Base-by-base conservation (phyloP, 2,797 vertebrate genomes). In the Vipera ursinii region DNA sequence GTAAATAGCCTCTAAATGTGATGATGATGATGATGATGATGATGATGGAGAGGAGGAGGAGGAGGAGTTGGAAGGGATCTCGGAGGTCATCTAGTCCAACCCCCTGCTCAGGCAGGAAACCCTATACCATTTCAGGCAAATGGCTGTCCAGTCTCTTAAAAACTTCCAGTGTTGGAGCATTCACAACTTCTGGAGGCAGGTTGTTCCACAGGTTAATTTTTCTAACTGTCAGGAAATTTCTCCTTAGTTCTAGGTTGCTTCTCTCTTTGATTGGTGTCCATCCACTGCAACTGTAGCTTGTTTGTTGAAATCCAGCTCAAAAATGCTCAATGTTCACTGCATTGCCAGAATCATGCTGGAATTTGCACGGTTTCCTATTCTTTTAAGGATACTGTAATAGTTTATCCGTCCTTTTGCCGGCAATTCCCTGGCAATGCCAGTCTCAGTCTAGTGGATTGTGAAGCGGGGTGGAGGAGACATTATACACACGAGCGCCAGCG, bases 231-330 rank as follows among this genome's bases (percentile, higher is more conserved):
- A 48, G 48, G 48, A 48, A 48, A 0, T 48, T 48, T 48, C 48
- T 48, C 48, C 48, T 48, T 48, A 48, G 48, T 48, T 48, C 48
- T 6, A 48, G 48, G 48, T 48, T 48, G 48, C 48, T 48, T 48
- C 48, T 48, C 48, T 48, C 48, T 48, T 48, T 48, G 48, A 1
- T 48, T 6, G 6, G 48, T 48, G 6, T 48, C 48, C 48, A 48
- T 48, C 48, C 48, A 48, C 6, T 48, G 48, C 48, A 53, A 53
- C 4, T 44, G 86, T 93, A 94, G 56, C 90, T 92, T 57, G 95
- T 92, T 91, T 53, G 48, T 51, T 94, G 94, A 90, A 78, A 82
- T n/a, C 15, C 32, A 63, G 93, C 87, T 51, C 93, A 93, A 92
- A 88, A 59, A 92, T 56, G 63, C 73, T 89, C 89, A 65, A 13